Conservation (phyloP, 1,140 invertebrate genomes). For the Diorhabda carinulata region DNA sequence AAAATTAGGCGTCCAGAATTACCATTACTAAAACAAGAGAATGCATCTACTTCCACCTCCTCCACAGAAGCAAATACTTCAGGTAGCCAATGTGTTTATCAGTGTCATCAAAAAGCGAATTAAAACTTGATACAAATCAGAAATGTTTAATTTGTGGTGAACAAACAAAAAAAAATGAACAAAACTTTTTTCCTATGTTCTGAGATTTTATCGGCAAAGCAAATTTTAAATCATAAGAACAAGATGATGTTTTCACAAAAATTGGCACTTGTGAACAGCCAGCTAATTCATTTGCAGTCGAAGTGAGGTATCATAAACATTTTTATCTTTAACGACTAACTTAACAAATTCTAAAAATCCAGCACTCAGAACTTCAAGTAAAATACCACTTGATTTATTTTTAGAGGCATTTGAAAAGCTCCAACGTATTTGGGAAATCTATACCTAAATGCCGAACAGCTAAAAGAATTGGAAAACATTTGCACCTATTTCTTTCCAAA, state of each 20-base stretch:
- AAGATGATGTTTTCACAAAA: neutral
- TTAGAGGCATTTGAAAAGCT: conserved; percentile 21
- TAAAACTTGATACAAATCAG: too few species aligned
- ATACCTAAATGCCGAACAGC: too few species aligned
- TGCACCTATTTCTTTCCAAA: too few species aligned
- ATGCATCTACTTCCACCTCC: conserved; percentile 13
- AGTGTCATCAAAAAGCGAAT: conserved; percentile 1
- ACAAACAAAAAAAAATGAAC: conserved; percentile 13
- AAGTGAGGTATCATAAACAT: conserved; percentile 24
- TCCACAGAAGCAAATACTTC: conserved; percentile 12
- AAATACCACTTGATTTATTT: conserved; percentile 24
- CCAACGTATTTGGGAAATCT: too few species aligned
- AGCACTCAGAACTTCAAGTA: conserved; percentile 20
- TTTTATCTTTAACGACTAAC: too few species aligned
- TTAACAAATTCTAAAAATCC: too few species aligned
- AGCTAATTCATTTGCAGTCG: conserved; percentile 17
- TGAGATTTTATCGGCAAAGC: neutral
- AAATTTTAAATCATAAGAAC: neutral
- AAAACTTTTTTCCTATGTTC: conserved; percentile 17
- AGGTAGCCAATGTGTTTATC: conserved; percentile 5
- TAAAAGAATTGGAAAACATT: too few species aligned
- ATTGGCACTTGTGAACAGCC: conserved; percentile 1
- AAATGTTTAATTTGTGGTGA: too few species aligned
- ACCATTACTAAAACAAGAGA: conserved; percentile 15
- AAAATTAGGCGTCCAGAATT: conserved; percentile 24